Base-by-base conservation (phyloP, 2,113 vertebrate genomes). In the Eurystomus gularis region DNA sequence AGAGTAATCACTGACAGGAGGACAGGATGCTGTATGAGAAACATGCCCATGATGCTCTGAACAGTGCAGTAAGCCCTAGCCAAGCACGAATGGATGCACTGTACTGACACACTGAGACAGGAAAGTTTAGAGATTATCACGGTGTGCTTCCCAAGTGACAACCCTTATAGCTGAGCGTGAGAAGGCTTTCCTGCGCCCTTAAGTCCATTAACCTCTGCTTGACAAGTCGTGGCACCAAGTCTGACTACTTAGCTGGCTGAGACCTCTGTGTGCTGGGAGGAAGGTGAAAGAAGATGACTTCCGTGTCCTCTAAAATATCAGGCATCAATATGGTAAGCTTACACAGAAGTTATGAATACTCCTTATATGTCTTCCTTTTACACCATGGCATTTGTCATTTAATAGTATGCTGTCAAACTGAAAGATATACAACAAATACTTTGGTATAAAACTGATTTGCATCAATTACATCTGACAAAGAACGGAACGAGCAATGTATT, bases 1-100 rank as follows among this genome's bases (percentile, higher is more conserved):
- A 3, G 42, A 49, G 28, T 18, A 48, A 17, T 42, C 9, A 7
- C 51, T 55, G 72, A 31, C 29, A 44, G 10, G 54, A 60, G 23
- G 26, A 37, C 52, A 70, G 64, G 37, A 6, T 0, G 0, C 28
- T 83, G 0, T 37, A 7, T 2, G 10, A 31, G 71, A 61, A 46
- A 58, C 0, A 0, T 54, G 40, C 18, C 44, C 19, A 5, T 1
- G 3, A 13, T 78, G n/a, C 62, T 21, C n/a, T 11, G 17, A 76
- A 42, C 29, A 31, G 17, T 10, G 46, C 28, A 46, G 42, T 20
- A 10, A n/a, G 17, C 6, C 26, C 33, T 42, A 51, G 48, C 20
- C 62, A 44, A 31, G 71, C 52, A 39, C 0, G 0, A 46, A 55
- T 33, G 26, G 33, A 16, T 42, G 13, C 57, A 3, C n/a, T 46